These are phyloP conservation scores for Arizona elegans DNA, from an alignment of 2,113 vertebrate genomes.

Conservation along the genomic window DNA sequence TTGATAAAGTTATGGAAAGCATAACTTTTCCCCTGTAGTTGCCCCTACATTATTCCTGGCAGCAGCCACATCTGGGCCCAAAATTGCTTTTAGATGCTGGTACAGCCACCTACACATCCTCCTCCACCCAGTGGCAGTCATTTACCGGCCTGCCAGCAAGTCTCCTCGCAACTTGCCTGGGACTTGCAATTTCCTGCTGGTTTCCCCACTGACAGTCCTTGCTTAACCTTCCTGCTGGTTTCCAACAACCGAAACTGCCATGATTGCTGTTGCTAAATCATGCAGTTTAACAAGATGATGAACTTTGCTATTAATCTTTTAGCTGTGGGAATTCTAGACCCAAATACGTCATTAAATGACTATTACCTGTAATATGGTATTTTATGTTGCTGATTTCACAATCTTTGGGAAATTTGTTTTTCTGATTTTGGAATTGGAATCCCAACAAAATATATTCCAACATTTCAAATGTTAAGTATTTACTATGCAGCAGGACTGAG, in stretches of 20 bases:
- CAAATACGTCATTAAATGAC: neutral
- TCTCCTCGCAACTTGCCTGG: neutral
- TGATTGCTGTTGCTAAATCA: neutral
- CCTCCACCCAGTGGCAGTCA: neutral
- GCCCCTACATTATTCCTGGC: neutral
- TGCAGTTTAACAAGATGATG: neutral
- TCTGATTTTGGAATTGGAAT: neutral
- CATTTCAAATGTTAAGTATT: constrained; percentile 27
- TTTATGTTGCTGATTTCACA: neutral
- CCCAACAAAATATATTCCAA: constrained; percentile 13
- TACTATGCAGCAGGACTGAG: neutral
- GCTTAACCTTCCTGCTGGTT: neutral
- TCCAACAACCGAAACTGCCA: neutral
- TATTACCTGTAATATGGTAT: neutral
- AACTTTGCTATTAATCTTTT: neutral
- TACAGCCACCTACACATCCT: neutral
- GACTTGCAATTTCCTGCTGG: neutral
- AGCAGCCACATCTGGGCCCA: neutral
- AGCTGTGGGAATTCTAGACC: neutral
- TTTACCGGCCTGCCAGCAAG: neutral
- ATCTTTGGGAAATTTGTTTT: constrained; percentile 1
- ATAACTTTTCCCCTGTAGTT: neutral
- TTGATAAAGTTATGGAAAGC: neutral
- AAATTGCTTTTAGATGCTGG: neutral
- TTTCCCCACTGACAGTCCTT: neutral